Percentiles rank a stretch among this genome's conserved stretches.
These are phyloP conservation scores for Habroteleia sp. DNA, from an alignment of 2,888 invertebrate genomes.

Conservation along the genomic window DNA sequence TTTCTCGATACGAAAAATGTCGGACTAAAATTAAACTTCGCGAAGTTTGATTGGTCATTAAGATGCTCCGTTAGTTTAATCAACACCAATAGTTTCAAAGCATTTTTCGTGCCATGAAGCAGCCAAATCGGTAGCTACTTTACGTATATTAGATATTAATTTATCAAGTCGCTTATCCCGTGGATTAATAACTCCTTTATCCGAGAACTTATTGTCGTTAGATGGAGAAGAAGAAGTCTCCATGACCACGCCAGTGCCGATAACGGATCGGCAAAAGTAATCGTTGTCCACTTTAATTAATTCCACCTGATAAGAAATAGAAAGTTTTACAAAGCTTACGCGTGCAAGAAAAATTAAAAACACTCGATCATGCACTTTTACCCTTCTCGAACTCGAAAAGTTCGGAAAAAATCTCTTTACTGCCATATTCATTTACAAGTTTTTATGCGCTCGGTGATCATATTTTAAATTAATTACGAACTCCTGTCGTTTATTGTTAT, in stretches of 20 bases:
- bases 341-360: conserved; percentile 32
- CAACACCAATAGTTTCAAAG: not conserved
- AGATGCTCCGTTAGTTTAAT: conserved; percentile 12
- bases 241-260: conserved; percentile 17
- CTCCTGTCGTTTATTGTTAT: conserved; percentile 33
- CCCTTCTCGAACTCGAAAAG: conserved; percentile 11
- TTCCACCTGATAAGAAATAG: conserved; percentile 27
- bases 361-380: conserved; percentile 28
- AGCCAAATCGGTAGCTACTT: not conserved
- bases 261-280: conserved; percentile 41
- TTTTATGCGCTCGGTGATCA: conserved; percentile 29
- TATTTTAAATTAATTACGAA: conserved; percentile 40
- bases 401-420: conserved; percentile 20
- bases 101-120: not conserved
- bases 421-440: conserved; percentile 25
- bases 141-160: conserved; percentile 21
- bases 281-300: conserved; percentile 37
- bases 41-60: conserved; percentile 39
- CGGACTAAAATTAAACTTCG: conserved; percentile 32
- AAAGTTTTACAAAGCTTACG: conserved; percentile 18
- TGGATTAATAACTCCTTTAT: conserved; percentile 40
- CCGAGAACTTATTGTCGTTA: not conserved
- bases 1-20: conserved; percentile 32
- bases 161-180: conserved; percentile 15
- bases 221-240: conserved; percentile 17